phyloP scores from a whole-genome alignment of 2,888 invertebrate genomes.

The Adelognathus sp. region DNA sequence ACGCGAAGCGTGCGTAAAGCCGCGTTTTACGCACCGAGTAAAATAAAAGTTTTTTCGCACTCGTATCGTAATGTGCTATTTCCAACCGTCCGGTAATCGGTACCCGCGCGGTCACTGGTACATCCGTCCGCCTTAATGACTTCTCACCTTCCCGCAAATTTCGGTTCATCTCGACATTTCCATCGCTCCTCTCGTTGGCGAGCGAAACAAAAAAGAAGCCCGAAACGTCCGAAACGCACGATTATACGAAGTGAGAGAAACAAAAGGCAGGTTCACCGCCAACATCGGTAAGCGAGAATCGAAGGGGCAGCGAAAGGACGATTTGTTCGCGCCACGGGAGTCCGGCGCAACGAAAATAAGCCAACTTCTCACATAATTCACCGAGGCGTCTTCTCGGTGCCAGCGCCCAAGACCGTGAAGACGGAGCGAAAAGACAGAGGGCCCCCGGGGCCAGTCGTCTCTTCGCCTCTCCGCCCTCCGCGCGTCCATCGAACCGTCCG shows the following conservation, averaged over 20 bases:
- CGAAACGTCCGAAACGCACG: slow-evolving; percentile 35
- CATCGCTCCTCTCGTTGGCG: slow-evolving; percentile 27
- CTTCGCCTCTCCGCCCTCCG: slow-evolving; percentile 59
- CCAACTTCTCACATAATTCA: slow-evolving; percentile 80
- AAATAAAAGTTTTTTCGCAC: too few species aligned
- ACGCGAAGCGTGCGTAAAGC: too few species aligned
- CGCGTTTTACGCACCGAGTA: too few species aligned
- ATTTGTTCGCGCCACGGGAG: slow-evolving; percentile 80
- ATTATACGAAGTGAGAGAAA: slow-evolving; percentile 40
- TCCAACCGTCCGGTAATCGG: too few species aligned
- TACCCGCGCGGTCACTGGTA: too few species aligned
- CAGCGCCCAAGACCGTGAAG: neutral
- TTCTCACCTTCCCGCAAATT: slow-evolving; percentile 23
- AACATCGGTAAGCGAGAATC: slow-evolving; percentile 47
- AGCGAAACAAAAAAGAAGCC: slow-evolving; percentile 9
- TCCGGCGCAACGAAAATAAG: slow-evolving; percentile 71
- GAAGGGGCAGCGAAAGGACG: slow-evolving; percentile 73
- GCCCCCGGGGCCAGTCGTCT: slow-evolving; percentile 45
- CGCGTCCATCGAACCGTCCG: slow-evolving; percentile 51
- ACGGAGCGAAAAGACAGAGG: neutral
- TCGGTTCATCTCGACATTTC: slow-evolving; percentile 2
- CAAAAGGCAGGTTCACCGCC: slow-evolving; percentile 58
- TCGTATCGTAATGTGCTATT: too few species aligned
- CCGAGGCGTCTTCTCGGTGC: slow-evolving; percentile 62
- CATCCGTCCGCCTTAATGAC: slow-evolving; percentile 20